phyloP scores from a whole-genome alignment of 2,113 vertebrate genomes.

The Myiagra hebetior region DNA sequence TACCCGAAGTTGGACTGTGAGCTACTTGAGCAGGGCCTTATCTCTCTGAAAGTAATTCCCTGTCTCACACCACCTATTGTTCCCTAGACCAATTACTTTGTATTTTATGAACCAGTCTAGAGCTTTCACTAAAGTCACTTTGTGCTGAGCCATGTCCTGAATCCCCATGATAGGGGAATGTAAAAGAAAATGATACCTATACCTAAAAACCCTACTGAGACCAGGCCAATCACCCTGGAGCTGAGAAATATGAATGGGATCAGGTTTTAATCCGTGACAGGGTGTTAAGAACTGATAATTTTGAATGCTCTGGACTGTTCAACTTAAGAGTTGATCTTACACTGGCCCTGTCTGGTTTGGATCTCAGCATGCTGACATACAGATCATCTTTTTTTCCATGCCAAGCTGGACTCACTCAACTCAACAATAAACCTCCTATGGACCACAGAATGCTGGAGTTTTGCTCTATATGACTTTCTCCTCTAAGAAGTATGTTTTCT shows the following conservation, averaged over 20 bases:
- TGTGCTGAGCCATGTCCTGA: not conserved
- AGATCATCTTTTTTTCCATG: not conserved
- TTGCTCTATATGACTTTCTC: not conserved
- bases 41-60: not conserved
- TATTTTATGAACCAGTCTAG: not conserved
- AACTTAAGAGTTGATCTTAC: not conserved
- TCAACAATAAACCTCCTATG: not conserved
- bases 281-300: not conserved
- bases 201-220: not conserved
- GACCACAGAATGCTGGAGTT: not conserved
- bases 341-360: not conserved
- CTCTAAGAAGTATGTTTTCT: not conserved
- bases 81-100: not conserved
- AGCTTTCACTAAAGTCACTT: not conserved
- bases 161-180: rapidly evolving
- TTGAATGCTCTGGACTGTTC: not conserved
- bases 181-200: not conserved
- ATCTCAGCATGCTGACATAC: not conserved
- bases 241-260: not conserved
- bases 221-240: not conserved
- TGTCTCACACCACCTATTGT: not conserved
- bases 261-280: not conserved
- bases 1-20: not conserved
- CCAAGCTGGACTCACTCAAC: not conserved
- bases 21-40: not conserved